Percentiles rank a stretch among this genome's conserved stretches.
These are phyloP conservation scores for Calcarius lapponicus DNA, from an alignment of 2,797 vertebrate species.

Conservation along the genomic window DNA sequence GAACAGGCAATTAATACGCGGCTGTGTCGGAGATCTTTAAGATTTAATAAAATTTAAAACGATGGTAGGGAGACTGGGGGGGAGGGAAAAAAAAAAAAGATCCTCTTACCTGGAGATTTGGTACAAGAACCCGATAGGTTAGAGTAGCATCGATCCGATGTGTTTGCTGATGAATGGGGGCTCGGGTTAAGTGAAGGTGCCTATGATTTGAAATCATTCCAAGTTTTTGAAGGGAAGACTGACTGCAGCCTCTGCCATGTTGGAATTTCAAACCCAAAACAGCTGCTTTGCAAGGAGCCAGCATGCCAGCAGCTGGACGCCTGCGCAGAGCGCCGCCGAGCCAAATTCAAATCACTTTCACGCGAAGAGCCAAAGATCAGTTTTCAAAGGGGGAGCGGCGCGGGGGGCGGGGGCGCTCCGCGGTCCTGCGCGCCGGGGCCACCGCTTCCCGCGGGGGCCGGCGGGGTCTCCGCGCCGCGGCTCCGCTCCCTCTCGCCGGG, in stretches of 20 bases:
- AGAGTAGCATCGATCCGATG: conserved; percentile 88
- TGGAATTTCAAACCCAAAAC: conserved; percentile 99
- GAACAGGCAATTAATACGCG: conserved; percentile 43
- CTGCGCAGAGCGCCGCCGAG: conserved; percentile 87
- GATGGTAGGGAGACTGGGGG: conserved; percentile 26
- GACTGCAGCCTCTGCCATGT: conserved; percentile 99
- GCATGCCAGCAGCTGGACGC: conserved; percentile 88
- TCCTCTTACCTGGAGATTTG: conserved; percentile 90
- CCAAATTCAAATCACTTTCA: conserved; percentile 92
- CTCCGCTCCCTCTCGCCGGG: neutral
- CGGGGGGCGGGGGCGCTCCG: conserved; percentile 49
- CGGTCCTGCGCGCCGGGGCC: conserved; percentile 27
- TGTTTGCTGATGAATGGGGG: conserved; percentile 83
- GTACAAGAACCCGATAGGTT: conserved; percentile 82
- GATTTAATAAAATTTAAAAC: conserved; percentile 71
- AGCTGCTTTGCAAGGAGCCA: conserved; percentile 92
- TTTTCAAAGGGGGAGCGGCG: conserved; percentile 75
- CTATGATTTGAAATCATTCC: conserved; percentile 94
- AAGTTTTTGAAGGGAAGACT: conserved; percentile 94
- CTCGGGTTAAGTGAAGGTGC: conserved; percentile 86
- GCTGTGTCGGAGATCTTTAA: conserved; percentile 49
- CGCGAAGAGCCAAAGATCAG: conserved; percentile 80
- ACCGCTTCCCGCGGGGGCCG: neutral
- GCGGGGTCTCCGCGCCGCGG: neutral
- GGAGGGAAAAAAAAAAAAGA: neutral